Evolutionary conservation across 2,113 vertebrate species (phyloP).

Genomic region (Zosterops borbonicus): DNA sequence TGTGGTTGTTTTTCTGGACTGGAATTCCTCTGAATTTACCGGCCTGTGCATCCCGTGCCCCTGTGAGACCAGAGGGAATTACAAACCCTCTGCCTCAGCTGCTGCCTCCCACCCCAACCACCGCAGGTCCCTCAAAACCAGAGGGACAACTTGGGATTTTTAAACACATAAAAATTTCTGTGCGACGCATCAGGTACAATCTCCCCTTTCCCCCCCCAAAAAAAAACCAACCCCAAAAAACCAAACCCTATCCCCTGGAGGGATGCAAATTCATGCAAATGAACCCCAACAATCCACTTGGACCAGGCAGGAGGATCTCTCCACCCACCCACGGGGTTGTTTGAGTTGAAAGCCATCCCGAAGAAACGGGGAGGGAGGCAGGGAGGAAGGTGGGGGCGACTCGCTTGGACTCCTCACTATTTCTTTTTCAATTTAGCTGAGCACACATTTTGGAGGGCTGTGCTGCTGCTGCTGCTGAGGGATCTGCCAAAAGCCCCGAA

Average conservation of each 20-base stretch:
- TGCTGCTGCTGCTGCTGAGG: background rate
- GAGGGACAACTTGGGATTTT: background rate
- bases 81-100: conserved; percentile 5
- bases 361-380: conserved; percentile 31
- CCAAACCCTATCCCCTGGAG: background rate
- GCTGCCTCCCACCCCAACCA: background rate
- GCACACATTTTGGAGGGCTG: conserved; percentile 57
- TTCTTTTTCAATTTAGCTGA: conserved; percentile 66
- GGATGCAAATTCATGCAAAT: conserved; percentile 50
- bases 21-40: background rate
- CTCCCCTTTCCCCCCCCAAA: background rate
- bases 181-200: background rate
- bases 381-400: conserved; percentile 74
- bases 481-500: conserved; percentile 61
- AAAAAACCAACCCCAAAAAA: background rate
- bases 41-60: background rate
- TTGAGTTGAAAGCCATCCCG: conserved; percentile 71
- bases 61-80: background rate
- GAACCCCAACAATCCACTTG: conserved; percentile 13
- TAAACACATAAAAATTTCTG: fast-evolving
- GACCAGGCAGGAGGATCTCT: conserved; percentile 44
- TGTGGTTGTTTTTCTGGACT: background rate
- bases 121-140: background rate
- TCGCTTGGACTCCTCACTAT: conserved; percentile 30
- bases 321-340: conserved; percentile 62